Evolutionary conservation across 2,797 vertebrate genomes (phyloP).

Genomic region (Poecilia wingei): DNA sequence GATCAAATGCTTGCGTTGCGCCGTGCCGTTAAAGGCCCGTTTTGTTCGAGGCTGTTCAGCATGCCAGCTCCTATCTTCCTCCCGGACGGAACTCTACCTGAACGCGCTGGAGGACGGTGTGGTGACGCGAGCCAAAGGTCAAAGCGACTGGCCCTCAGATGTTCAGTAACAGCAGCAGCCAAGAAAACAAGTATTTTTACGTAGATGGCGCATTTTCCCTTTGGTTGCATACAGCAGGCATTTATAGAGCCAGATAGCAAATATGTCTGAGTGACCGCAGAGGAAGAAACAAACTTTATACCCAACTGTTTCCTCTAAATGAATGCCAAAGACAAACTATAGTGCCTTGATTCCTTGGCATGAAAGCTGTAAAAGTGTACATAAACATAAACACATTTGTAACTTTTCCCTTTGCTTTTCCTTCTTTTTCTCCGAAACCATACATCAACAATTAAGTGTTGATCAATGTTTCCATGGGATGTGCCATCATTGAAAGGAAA

Average conservation of each 20-base stretch:
- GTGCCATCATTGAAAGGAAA: neutral
- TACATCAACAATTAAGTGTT: neutral
- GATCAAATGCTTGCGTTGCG: conserved; percentile 48
- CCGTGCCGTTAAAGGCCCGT: conserved; percentile 27
- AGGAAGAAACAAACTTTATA: neutral
- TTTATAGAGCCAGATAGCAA: neutral
- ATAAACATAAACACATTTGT: neutral
- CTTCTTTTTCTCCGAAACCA: neutral
- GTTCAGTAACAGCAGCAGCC: conserved; percentile 25
- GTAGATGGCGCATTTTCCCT: neutral
- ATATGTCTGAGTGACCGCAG: neutral
- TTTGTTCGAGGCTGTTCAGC: conserved; percentile 40
- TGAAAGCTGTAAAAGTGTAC: neutral
- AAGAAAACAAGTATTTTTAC: neutral
- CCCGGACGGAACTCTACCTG: conserved; percentile 22
- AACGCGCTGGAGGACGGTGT: conserved; percentile 22
- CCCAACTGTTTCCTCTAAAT: neutral
- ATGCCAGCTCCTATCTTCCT: conserved; percentile 53
- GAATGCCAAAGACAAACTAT: neutral
- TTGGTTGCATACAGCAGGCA: neutral
- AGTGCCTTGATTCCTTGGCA: neutral
- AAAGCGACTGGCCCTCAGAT: conserved; percentile 38
- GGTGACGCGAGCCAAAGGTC: conserved; percentile 59
- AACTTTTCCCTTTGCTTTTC: neutral
- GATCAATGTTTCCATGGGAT: neutral